Evolutionary conservation across 2,797 vertebrate genomes (phyloP), one percentile per base, ranked within the genome.

Genomic region (Borostomias antarcticus): DNA sequence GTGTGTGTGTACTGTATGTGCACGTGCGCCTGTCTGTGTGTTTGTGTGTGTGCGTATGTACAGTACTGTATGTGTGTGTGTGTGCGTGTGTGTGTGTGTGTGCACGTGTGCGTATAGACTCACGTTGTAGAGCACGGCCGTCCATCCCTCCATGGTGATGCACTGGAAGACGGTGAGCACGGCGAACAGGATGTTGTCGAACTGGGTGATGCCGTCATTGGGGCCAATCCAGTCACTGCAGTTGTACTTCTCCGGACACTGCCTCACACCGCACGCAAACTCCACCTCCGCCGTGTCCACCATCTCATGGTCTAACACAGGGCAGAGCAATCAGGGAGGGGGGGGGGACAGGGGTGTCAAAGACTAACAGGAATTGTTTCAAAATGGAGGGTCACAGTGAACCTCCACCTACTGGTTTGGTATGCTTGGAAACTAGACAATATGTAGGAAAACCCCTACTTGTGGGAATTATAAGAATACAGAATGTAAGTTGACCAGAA

Each of bases 101-200:
- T 43, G 40, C n/a, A 17, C n/a, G 40, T 21, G 51, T 53, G 51
- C 13, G 13, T 13, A 6, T 3, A 23, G 25, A 5, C 95, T 95
- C 86, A 99, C 98, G 1, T 97, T 98, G 83, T 99, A 99, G 67
- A 99, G 94, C 73, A 99, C 96, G 13, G 96, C 97, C 58, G 97
- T 98, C 98, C 98, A 99, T 73, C 98, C 98, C 91, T 99, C 98
- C 98, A 99, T 99, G 84, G 98, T 99, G 76, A 99, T 99, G 84
- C 98, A 99, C 88, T 99, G 98, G 93, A 99, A 99, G 86, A 99
- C 98, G 0, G 98, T 99, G 87, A 99, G 91, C 70, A 99, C 95
- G 33, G 98, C 98, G 50, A 99, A 99, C 64, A 99, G 93, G 90
- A 99, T 99, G 93, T 99, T 99, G 89, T 99, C 98, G 0, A 99